Evolutionary conservation across 2,888 invertebrate species (phyloP).

Genomic region (Dynastes hyllus): DNA sequence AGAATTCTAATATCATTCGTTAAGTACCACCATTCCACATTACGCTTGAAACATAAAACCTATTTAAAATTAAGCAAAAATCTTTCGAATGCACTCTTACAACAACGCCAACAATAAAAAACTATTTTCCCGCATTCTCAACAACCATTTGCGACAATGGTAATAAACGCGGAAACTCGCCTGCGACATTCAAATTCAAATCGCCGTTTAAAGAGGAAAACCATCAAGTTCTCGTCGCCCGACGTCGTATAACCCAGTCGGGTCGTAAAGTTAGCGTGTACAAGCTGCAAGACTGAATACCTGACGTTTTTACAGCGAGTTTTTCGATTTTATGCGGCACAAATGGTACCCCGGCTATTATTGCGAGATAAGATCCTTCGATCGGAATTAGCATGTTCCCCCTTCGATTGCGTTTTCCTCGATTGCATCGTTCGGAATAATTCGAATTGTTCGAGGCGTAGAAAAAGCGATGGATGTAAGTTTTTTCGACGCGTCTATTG

Average conservation of each 20-base stretch:
- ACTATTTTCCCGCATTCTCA: neutral
- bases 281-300: conserved; percentile 22
- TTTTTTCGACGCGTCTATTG: conserved; percentile 8
- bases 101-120: neutral
- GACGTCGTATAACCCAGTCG: neutral
- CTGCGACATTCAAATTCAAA: conserved; percentile 12
- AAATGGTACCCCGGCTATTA: conserved; percentile 23
- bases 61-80: conserved; percentile 7
- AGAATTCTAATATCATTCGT: neutral
- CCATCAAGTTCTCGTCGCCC: conserved; percentile 29
- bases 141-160: neutral
- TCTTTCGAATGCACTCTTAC: neutral
- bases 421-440: neutral
- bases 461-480: conserved; percentile 4
- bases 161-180: neutral
- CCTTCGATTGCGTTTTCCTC: neutral
- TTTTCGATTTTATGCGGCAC: conserved; percentile 28
- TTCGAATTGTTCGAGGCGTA: conserved; percentile 22
- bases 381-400: conserved; percentile 18
- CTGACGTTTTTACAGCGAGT: conserved; percentile 31
- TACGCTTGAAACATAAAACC: no score
- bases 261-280: conserved; percentile 42
- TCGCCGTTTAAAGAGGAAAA: conserved; percentile 25
- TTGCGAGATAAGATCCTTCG: conserved; percentile 30
- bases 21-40: neutral